These are phyloP conservation scores for Tenthredo amoena DNA, from an alignment of 2,888 invertebrate genomes.

Conservation along the genomic window DNA sequence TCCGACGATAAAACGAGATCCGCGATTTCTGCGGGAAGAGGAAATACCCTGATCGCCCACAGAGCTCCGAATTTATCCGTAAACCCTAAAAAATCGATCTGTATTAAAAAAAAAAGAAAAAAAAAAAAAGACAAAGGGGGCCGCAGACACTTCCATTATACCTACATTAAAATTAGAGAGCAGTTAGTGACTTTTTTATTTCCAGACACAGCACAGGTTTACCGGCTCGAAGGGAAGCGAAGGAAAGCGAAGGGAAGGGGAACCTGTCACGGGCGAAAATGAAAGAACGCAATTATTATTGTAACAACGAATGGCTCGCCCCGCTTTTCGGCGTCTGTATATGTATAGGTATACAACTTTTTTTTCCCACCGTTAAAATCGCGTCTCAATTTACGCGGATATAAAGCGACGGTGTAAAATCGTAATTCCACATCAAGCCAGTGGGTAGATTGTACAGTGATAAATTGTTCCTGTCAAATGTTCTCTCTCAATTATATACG, in stretches of 20 bases:
- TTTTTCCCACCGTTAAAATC: background rate
- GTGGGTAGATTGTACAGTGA: background rate
- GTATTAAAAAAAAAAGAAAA: conserved; percentile 11
- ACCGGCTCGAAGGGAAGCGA: background rate
- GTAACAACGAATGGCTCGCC: conserved; percentile 2
- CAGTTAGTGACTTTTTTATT: conserved; percentile 37
- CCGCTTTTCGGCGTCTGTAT: background rate
- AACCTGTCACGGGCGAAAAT: background rate
- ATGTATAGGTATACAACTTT: background rate
- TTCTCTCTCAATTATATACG: conserved; percentile 2
- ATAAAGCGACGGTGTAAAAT: conserved; percentile 4
- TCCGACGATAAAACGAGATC: background rate
- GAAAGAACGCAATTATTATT: conserved; percentile 2
- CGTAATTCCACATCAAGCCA: background rate
- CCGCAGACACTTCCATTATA: conserved; percentile 44
- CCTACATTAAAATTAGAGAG: conserved; percentile 42
- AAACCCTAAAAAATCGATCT: background rate
- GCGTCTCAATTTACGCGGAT: conserved; percentile 2
- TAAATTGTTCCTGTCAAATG: conserved; percentile 1
- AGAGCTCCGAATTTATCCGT: background rate
- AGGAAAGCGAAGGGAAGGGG: background rate
- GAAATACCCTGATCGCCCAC: background rate
- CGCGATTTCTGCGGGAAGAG: background rate
- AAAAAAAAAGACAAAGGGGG: background rate
- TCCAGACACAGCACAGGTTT: background rate